phyloP scores from a whole-genome alignment of 1,140 invertebrate species.

The Trialeurodes vaporariorum region DNA sequence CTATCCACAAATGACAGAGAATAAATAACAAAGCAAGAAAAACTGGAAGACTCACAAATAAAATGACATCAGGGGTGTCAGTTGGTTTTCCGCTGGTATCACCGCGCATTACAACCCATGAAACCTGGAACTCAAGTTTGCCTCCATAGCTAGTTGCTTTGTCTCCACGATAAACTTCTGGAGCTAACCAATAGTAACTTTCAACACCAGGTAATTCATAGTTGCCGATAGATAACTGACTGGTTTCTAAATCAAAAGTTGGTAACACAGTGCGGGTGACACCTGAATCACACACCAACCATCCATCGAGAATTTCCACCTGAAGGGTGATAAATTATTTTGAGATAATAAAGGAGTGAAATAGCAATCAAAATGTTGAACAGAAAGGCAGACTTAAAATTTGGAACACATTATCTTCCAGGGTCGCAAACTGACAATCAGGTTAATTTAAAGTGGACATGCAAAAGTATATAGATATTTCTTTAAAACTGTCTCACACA shows the following conservation, averaged over 20 bases:
- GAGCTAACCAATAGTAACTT: constrained; percentile 82
- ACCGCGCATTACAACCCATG: constrained; percentile 75
- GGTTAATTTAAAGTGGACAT: no score
- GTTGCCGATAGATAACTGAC: constrained; percentile 44
- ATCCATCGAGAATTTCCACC: constrained; percentile 46
- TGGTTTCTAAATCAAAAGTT: constrained; percentile 40
- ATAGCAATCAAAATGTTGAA: no score
- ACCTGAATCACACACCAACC: constrained; percentile 50
- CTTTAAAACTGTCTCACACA: no score
- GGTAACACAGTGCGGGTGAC: constrained; percentile 38
- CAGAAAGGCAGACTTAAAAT: no score
- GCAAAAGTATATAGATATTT: no score
- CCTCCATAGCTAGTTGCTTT: constrained; percentile 74
- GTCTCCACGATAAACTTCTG: constrained; percentile 57
- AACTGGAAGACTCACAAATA: constrained; percentile 66
- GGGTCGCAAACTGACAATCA: no score
- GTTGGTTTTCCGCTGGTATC: constrained; percentile 77
- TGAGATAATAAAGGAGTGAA: no score
- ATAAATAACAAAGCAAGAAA: no score
- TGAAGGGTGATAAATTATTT: no score
- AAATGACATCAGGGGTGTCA: constrained; percentile 70
- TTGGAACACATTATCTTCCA: no score
- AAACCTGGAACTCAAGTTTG: constrained; percentile 58
- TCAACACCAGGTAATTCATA: constrained; percentile 55
- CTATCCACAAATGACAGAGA: no score